Evolutionary conservation across 2,888 invertebrate species (phyloP).

Genomic region (Automeris io): DNA sequence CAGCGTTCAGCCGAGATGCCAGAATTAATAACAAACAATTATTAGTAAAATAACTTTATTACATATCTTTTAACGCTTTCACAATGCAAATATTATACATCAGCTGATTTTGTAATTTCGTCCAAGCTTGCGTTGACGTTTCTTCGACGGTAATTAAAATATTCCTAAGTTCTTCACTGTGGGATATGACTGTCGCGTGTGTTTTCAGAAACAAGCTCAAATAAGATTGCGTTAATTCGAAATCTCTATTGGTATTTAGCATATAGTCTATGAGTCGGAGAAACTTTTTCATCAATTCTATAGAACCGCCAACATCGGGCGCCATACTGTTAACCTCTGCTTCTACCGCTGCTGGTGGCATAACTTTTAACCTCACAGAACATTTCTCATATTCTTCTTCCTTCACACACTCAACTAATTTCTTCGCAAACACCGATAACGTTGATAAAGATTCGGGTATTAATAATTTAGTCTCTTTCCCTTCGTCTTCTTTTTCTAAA

Average conservation of each 20-base stretch:
- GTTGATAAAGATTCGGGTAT: conserved; percentile 79
- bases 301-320: conserved; percentile 84
- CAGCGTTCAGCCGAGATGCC: too few species aligned
- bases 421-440: conserved; percentile 82
- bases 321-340: conserved; percentile 89
- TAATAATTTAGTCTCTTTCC: conserved; percentile 69
- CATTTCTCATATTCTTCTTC: conserved; percentile 73
- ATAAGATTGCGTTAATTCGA: conserved; percentile 94
- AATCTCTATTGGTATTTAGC: conserved; percentile 86
- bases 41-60: conserved; percentile 21
- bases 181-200: conserved; percentile 80
- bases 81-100: conserved; percentile 86
- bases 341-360: conserved; percentile 91
- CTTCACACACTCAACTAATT: conserved; percentile 69
- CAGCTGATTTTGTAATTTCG: conserved; percentile 80
- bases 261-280: conserved; percentile 83
- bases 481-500: conserved; percentile 64
- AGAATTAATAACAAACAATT: conserved; percentile 2
- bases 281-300: conserved; percentile 85
- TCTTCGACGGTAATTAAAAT: conserved; percentile 76
- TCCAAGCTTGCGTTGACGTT: conserved; percentile 80
- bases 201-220: conserved; percentile 91
- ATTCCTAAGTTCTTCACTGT: conserved; percentile 71
- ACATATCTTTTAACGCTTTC: conserved; percentile 83
- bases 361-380: conserved; percentile 78